phyloP scores from a whole-genome alignment of 2,888 invertebrate genomes.

The Allophyes oxyacanthae region DNA sequence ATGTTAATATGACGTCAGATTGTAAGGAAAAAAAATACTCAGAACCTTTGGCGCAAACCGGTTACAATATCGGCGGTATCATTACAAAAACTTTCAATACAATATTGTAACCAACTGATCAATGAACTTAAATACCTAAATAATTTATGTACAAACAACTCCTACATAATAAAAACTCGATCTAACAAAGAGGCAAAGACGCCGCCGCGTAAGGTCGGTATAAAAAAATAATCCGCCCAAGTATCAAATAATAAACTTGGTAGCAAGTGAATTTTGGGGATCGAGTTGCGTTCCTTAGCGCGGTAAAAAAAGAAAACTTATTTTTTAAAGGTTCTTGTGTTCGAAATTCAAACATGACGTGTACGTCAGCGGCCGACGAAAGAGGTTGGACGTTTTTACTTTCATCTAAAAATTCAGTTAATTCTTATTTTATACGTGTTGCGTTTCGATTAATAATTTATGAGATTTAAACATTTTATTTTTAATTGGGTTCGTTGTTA shows the following conservation, averaged over 20 bases:
- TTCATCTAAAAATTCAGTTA: slow-evolving; percentile 61
- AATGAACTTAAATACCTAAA: slow-evolving; percentile 68
- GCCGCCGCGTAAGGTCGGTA: slow-evolving; percentile 77
- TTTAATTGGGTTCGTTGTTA: slow-evolving; percentile 37
- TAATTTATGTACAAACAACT: slow-evolving; percentile 72
- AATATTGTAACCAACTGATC: slow-evolving; percentile 48
- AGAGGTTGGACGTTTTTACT: slow-evolving; percentile 77
- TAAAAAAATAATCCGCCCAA: slow-evolving; percentile 80
- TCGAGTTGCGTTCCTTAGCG: slow-evolving; percentile 80
- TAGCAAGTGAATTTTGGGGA: slow-evolving; percentile 88
- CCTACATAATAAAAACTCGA: slow-evolving; percentile 71
- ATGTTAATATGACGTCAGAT: no score
- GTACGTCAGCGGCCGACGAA: slow-evolving; percentile 80
- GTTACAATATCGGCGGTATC: slow-evolving; percentile 17
- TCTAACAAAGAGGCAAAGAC: slow-evolving; percentile 78
- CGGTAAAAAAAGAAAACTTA: slow-evolving; percentile 72
- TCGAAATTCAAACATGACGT: slow-evolving; percentile 85
- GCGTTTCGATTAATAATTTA: slow-evolving; percentile 43
- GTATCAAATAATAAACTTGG: slow-evolving; percentile 89
- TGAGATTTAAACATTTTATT: slow-evolving; percentile 35
- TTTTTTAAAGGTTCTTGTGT: slow-evolving; percentile 74
- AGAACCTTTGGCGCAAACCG: no score
- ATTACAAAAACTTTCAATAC: slow-evolving; percentile 22
- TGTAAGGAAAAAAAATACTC: no score
- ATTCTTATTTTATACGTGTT: slow-evolving; percentile 37